Percentiles rank a stretch among this genome's conserved stretches.
These are phyloP conservation scores for Isichthys henryi DNA, from an alignment of 2,113 vertebrate genomes.

Conservation along the genomic window DNA sequence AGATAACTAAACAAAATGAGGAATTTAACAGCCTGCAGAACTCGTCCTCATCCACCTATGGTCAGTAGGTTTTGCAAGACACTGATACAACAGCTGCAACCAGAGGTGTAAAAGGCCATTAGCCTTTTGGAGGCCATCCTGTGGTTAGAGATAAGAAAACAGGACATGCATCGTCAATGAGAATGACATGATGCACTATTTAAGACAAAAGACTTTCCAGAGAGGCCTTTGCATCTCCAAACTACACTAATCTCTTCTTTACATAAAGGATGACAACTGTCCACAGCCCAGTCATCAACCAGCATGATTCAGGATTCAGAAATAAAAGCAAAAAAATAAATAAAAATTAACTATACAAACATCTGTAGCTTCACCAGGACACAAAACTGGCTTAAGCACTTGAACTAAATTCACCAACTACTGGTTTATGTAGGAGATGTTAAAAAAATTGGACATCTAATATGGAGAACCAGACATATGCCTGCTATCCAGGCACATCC, in stretches of 20 bases:
- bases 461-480: neutral
- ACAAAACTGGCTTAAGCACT: neutral
- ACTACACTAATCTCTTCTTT: neutral
- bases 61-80: neutral
- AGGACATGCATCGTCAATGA: neutral
- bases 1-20: neutral
- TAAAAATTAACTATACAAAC: neutral
- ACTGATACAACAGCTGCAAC: neutral
- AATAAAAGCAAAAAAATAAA: too few relatives aligned
- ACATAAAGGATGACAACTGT: neutral
- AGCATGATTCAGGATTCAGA: neutral
- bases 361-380: neutral
- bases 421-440: neutral
- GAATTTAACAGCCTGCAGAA: neutral
- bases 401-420: neutral
- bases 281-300: neutral
- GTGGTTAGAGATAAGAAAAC: constrained; percentile 7
- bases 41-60: neutral
- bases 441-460: neutral
- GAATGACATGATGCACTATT: constrained; percentile 4
- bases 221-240: neutral
- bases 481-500: neutral
- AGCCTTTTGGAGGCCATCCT: neutral
- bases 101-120: neutral
- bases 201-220: neutral